Percentiles rank a stretch among this genome's conserved stretches.
Conservation (phyloP, 2,888 invertebrate species). For the Branchipolynoe longqiensis region DNA sequence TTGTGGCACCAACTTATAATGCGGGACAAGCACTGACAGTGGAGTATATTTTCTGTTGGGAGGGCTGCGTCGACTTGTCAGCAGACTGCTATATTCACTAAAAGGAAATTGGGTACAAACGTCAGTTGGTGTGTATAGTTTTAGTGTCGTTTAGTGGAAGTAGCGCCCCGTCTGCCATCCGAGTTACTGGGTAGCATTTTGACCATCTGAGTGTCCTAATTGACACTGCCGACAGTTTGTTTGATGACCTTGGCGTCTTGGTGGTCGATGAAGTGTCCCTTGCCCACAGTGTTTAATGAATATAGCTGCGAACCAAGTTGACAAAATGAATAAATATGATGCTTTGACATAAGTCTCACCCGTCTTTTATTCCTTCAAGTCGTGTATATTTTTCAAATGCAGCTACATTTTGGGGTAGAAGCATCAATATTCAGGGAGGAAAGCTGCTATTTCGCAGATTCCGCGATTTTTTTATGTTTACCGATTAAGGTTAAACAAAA, state of each 20-base stretch:
- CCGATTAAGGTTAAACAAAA: no score
- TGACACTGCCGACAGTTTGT: slow-evolving; percentile 33
- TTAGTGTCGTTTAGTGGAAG: slow-evolving; percentile 39
- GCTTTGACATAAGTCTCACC: slow-evolving; percentile 17
- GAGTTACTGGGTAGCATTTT: slow-evolving; percentile 9
- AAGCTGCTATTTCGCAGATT: no score
- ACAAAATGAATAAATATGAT: slow-evolving; percentile 56
- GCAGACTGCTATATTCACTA: slow-evolving; percentile 45
- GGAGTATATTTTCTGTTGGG: slow-evolving; percentile 51
- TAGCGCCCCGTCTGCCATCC: slow-evolving; percentile 11
- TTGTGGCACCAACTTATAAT: slow-evolving; percentile 51
- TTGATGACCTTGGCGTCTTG: slow-evolving; percentile 27
- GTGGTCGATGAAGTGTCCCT: slow-evolving; percentile 27
- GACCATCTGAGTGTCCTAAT: not conserved
- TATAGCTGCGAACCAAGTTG: slow-evolving; percentile 53
- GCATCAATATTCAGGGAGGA: no score
- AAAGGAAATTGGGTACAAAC: slow-evolving; percentile 28
- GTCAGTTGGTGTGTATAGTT: slow-evolving; percentile 47
- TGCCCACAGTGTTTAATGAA: slow-evolving; percentile 50
- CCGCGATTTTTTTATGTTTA: no score
- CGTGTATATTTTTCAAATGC: not conserved
- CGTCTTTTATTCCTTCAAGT: not conserved
- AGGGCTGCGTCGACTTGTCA: slow-evolving; percentile 30
- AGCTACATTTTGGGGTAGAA: no score
- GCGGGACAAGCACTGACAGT: slow-evolving; percentile 33